Percentiles rank a stretch among this genome's conserved stretches.
Conservation (phyloP, 2,888 invertebrate genomes). For the Drosophila longiperda region DNA sequence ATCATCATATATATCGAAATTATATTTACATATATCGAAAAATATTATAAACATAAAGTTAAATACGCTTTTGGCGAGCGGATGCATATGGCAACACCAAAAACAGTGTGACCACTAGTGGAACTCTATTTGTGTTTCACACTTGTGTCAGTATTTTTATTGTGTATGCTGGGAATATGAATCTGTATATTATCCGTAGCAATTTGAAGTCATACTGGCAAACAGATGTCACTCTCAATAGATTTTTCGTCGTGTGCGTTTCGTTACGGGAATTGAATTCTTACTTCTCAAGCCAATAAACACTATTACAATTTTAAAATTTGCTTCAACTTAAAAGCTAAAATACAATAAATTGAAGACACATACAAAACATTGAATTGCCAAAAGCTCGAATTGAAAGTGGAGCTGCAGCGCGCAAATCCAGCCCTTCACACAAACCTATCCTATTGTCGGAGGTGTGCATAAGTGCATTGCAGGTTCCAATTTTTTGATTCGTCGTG, state of each 20-base stretch:
- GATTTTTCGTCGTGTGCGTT: conserved; percentile 53
- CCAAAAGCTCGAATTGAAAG: conserved; percentile 28
- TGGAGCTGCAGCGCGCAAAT: conserved; percentile 32
- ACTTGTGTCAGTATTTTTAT: conserved; percentile 18
- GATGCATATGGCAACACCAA: conserved; percentile 2
- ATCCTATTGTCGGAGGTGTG: conserved; percentile 13
- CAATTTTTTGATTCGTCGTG: conserved; percentile 27
- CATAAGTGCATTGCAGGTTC: conserved; percentile 50
- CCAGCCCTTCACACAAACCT: conserved; percentile 39
- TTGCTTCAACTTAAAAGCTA: conserved; percentile 25
- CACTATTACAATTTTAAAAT: conserved; percentile 12
- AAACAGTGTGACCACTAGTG: conserved; percentile 21
- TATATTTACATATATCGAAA: background rate
- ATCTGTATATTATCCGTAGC: background rate
- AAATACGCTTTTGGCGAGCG: background rate
- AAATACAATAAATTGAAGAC: conserved; percentile 7
- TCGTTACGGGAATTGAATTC: conserved; percentile 45
- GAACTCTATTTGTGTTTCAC: background rate
- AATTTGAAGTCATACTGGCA: conserved; percentile 20
- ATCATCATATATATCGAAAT: background rate
- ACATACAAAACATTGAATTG: conserved; percentile 8
- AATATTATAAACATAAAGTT: background rate
- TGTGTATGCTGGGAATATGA: background rate
- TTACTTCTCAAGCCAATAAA: conserved; percentile 25
- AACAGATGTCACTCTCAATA: conserved; percentile 63